These are phyloP conservation scores for Geotrypetes seraphini DNA, from an alignment of 2,797 vertebrate genomes.

Conservation along the genomic window DNA sequence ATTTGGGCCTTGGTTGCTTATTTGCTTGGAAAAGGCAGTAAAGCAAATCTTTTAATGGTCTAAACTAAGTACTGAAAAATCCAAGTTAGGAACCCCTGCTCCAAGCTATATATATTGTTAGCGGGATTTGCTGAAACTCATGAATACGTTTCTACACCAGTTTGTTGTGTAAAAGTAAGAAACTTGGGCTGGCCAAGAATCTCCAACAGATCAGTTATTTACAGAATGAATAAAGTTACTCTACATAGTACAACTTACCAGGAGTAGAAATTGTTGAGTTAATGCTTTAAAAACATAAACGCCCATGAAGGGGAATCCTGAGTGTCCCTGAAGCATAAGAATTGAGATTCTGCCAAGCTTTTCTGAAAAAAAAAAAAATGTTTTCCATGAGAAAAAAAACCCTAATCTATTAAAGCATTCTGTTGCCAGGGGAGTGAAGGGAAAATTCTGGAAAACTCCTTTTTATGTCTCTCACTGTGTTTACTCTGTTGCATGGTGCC, in stretches of 20 bases:
- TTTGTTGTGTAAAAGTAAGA: too few species aligned
- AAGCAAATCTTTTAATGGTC: too few species aligned
- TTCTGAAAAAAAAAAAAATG: conserved; percentile 2
- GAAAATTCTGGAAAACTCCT: conserved; percentile 38
- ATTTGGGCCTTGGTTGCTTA: too few species aligned
- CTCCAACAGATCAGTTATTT: conserved; percentile 1
- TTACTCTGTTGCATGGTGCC: conserved; percentile 25
- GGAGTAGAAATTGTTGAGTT: conserved; percentile 11
- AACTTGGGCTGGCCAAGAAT: neutral
- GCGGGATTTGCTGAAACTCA: too few species aligned
- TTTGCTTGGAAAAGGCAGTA: too few species aligned
- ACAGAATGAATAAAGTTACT: conserved; percentile 5
- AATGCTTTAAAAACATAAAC: conserved; percentile 2
- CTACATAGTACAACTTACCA: neutral
- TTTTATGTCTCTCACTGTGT: conserved; percentile 36
- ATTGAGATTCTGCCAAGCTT: conserved; percentile 16
- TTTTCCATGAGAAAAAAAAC: neutral
- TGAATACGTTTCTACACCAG: too few species aligned
- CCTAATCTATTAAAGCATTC: conserved; percentile 9
- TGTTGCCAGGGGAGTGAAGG: conserved; percentile 22
- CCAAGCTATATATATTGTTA: too few species aligned
- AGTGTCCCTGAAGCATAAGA: neutral
- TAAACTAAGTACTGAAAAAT: too few species aligned
- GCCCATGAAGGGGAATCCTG: conserved; percentile 23
- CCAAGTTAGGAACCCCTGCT: too few species aligned